These are phyloP conservation scores for Plebejus argus DNA, from an alignment of 2,888 invertebrate species.

Conservation along the genomic window DNA sequence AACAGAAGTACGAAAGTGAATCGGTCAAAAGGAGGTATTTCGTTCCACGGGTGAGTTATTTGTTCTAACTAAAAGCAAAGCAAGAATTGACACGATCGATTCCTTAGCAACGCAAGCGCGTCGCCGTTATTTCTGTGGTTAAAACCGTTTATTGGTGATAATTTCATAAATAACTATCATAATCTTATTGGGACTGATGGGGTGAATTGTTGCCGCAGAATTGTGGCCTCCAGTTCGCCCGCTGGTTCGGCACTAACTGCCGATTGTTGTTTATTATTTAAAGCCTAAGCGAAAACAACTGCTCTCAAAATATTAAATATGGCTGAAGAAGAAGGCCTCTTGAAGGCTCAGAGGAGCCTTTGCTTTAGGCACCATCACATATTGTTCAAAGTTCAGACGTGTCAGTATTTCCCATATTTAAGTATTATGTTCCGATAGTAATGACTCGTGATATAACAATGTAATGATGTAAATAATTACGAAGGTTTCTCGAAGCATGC, in stretches of 20 bases:
- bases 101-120: no score
- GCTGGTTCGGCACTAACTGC: neutral
- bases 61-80: no score
- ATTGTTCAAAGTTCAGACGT: neutral
- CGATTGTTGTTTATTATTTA: neutral
- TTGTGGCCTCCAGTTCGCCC: neutral
- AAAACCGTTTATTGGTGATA: neutral
- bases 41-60: no score
- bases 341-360: neutral
- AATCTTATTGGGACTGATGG: neutral
- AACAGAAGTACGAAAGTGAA: no score
- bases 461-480: constrained; percentile 29
- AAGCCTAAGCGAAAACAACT: neutral
- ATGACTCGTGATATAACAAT: constrained; percentile 1
- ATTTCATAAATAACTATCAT: neutral
- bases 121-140: no score
- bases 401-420: neutral
- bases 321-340: neutral
- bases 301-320: neutral
- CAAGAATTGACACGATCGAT: no score
- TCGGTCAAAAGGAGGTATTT: no score
- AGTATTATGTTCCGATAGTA: neutral
- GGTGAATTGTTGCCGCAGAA: neutral
- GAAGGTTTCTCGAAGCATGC: constrained; percentile 37
- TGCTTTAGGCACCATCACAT: neutral